Evolutionary conservation across 2,797 vertebrate genomes (phyloP).

Genomic region (Triplophysa yarkandensis): DNA sequence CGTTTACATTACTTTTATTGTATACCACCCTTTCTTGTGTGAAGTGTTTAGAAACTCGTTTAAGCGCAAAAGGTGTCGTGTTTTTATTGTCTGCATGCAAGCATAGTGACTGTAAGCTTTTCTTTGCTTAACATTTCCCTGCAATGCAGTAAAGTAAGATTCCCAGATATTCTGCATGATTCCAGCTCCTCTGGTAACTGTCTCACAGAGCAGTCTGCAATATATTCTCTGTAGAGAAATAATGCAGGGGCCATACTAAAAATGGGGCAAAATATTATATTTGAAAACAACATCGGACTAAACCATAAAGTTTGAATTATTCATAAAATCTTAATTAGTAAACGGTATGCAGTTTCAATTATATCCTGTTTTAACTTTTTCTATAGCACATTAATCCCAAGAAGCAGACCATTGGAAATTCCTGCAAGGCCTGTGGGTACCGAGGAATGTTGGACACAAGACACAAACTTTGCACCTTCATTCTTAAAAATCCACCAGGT

Average conservation of each 20-base stretch:
- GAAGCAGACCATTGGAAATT: slow-evolving; percentile 99
- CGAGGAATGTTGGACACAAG: slow-evolving; percentile 98
- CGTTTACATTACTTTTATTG: slow-evolving; percentile 23
- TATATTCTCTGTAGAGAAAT: background rate
- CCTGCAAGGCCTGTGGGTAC: slow-evolving; percentile 98
- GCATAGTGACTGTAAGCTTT: background rate
- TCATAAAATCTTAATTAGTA: background rate
- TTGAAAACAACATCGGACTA: background rate
- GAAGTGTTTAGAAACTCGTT: background rate
- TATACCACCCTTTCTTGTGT: background rate
- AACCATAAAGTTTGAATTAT: background rate
- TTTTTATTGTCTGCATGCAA: background rate
- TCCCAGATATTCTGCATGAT: slow-evolving; percentile 1
- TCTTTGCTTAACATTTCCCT: slow-evolving; percentile 6
- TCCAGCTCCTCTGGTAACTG: slow-evolving; percentile 30
- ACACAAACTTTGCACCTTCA: slow-evolving; percentile 99
- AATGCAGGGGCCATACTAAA: too few species aligned
- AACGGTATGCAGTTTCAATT: background rate
- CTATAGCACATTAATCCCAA: slow-evolving; percentile 95
- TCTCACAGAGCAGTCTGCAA: slow-evolving; percentile 21
- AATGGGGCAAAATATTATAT: background rate
- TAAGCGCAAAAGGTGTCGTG: background rate
- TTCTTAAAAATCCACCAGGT: slow-evolving; percentile 99
- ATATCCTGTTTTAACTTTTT: too few species aligned
- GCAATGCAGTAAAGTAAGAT: slow-evolving; percentile 25